Evolutionary conservation across 2,797 vertebrate species (phyloP), one percentile per base, ranked within the genome.

Genomic region (Pseudochaenichthys georgianus): DNA sequence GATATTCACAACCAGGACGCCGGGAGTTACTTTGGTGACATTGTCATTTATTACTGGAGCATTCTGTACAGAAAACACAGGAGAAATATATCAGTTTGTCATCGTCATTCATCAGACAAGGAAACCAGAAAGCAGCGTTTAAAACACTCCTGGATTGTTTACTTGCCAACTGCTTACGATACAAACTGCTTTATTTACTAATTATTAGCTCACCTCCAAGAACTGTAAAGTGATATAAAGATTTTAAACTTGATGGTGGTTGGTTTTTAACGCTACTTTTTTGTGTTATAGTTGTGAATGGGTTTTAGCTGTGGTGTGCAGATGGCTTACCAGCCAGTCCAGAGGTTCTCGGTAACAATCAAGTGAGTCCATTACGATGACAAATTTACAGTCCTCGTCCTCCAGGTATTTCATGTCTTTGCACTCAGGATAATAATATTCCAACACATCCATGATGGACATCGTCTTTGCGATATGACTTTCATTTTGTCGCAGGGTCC

Each of bases 331-430:
- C 91, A 91, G 12, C 82, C 93, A 95, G 73, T 95, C 83, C 59
- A 96, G 88, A 2, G 63, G 0, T 21, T 64, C 62, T 19, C 75
- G 71, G 77, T 91, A 93, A 41, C 88, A 85, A 75, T 96, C 94
- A 11, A 93, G 87, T 1, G 84, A 90, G 28, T 95, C 94, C 80
- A 95, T 91, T 23, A 95, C 80, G 59, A 95, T 74, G 13, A 95
- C 84, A 64, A 77, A 78, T 34, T 74, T 80, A 46, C 90, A 91
- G 53, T 88, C 84, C 0, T 85, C 74, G 5, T 89, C 73, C 8
- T 88, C 83, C 68, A 95, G 67, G 71, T 76, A 87, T 9, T 55
- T 63, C 6, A 86, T 75, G 9, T 52, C 47, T 61, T 85, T 90
- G 9, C 78, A 82, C 15, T 88, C 86, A 0, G 70, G 78, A 41